Evolutionary conservation across 2,113 vertebrate species (phyloP), one percentile per base, ranked within the genome.

Genomic region (Nothoprocta perdicaria): DNA sequence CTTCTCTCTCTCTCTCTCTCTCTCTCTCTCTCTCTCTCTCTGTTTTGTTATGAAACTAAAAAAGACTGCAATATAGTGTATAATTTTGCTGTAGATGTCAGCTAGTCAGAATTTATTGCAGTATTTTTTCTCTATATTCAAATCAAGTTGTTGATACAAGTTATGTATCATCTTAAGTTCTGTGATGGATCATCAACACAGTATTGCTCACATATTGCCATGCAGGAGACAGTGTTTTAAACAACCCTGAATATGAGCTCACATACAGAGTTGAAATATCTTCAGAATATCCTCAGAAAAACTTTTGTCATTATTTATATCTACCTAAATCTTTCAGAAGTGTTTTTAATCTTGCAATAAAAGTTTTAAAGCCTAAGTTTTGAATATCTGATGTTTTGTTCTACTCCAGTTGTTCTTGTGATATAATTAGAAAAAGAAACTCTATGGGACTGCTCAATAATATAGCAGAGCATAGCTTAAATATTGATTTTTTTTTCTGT

Each of bases 161-260:
- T 31, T 71, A 3, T 33, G 16, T 35, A 10, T 43, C 13, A 61
- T 76, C n/a, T 45, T 73, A 16, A 65, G 7, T 43, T 76, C 41
- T 38, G 0, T n/a, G 19, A 31, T 73, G 26, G 22, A 27, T 7
- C 22, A 50, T 5, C 63, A n/a, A 55, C 0, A 2, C 21, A n/a
- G 5, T 35, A 55, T 65, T 73, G 22, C 19, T 61, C 31, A 60
- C 4, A 1, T 43, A 15, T 8, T 68, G 41, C 15, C 8, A 13
- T 24, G 8, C 19, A 66, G 21, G 14, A 35, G 5, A 75, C 6
- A n/a, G 22, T 55, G 12, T 53, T 68, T 69, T 10, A 43, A 76
- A 79, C 52, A 2, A 43, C 18, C 33, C 50, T 63, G 53, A 72
- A 58, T 76, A n/a, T 21, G 26, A 91, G 8, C 8, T 67, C 52